Conservation (phyloP, 2,888 invertebrate species). For the Drosophila cyrtoloma region DNA sequence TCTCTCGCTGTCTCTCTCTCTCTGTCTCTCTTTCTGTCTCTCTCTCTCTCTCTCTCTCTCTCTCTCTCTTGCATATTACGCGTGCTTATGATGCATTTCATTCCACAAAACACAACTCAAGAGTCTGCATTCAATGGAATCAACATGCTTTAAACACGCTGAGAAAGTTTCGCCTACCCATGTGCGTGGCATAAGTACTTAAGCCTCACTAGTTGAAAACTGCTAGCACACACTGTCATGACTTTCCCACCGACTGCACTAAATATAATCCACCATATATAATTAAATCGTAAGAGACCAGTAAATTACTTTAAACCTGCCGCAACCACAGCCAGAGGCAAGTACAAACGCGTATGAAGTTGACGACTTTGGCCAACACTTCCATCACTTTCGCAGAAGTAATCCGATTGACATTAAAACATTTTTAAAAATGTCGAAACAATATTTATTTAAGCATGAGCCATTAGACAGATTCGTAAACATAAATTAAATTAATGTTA, state of each 20-base stretch:
- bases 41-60: background rate
- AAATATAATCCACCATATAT: conserved; percentile 31
- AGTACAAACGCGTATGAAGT: background rate
- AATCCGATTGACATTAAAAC: background rate
- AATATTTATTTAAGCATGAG: background rate
- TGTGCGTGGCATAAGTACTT: conserved; percentile 32
- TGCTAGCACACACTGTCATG: conserved; percentile 11
- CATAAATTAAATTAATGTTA: background rate
- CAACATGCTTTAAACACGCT: conserved; percentile 71
- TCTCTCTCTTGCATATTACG: conserved; percentile 29
- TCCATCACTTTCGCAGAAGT: background rate
- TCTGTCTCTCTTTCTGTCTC: background rate
- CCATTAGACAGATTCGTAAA: background rate
- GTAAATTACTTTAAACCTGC: conserved; percentile 33
- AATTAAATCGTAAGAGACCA: conserved; percentile 44
- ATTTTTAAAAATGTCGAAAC: background rate
- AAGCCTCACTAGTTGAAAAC: conserved; percentile 14
- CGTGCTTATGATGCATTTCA: conserved; percentile 40
- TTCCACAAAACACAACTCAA: conserved; percentile 46
- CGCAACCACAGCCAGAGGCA: background rate
- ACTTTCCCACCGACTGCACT: conserved; percentile 37
- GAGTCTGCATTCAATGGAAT: conserved; percentile 63
- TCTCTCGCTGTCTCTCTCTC: background rate
- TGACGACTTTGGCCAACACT: conserved; percentile 3
- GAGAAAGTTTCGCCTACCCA: conserved; percentile 53